Conservation (phyloP, 2,888 invertebrate genomes). For the Julus scanicus region DNA sequence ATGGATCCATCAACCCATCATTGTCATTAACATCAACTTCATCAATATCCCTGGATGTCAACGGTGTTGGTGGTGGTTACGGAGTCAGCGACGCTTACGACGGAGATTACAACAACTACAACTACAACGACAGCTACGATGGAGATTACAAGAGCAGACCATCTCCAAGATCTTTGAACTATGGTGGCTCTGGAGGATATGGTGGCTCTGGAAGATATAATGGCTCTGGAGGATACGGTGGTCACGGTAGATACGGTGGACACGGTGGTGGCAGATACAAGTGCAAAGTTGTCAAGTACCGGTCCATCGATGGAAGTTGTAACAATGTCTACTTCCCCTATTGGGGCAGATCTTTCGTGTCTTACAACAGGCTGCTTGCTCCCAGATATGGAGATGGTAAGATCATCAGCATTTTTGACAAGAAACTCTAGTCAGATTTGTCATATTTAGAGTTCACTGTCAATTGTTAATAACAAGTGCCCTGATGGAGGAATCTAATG, state of each 20-base stretch:
- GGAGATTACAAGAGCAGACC: neutral
- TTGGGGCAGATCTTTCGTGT: constrained; percentile 79
- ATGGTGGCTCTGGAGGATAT: neutral
- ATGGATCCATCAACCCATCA: too few species aligned
- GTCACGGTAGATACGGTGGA: too few species aligned
- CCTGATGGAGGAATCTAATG: neutral
- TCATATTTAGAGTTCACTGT: too few species aligned
- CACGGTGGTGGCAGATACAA: neutral
- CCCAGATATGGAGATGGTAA: constrained; percentile 82
- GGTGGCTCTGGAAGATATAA: neutral
- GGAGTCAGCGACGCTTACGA: neutral
- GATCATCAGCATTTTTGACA: constrained; percentile 37
- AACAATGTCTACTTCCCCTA: constrained; percentile 76
- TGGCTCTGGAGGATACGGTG: neutral
- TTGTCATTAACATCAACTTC: too few species aligned
- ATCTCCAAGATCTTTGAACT: neutral
- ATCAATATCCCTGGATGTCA: too few species aligned
- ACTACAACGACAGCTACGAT: neutral
- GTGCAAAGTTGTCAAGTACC: constrained; percentile 67
- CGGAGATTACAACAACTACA: too few species aligned
- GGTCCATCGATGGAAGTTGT: constrained; percentile 79
- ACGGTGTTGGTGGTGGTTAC: too few species aligned
- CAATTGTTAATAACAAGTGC: neutral
- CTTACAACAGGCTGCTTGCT: constrained; percentile 78
- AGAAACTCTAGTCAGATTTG: too few species aligned